Base-by-base conservation (phyloP, 2,797 vertebrate genomes). In the Meda fulgida region DNA sequence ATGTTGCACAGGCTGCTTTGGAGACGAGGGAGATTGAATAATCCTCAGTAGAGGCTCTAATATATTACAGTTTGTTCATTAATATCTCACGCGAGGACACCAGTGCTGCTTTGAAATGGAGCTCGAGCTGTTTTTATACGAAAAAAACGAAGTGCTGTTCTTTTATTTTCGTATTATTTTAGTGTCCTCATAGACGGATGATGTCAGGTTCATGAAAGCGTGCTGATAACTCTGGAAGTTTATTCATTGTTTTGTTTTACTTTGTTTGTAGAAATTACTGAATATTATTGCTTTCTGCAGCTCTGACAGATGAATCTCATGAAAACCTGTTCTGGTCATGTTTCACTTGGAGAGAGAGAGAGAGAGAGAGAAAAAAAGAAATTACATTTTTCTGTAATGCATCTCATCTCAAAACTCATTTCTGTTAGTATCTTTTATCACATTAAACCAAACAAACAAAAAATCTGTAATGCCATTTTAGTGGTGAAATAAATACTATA, bases 111-210 rank as follows among this genome's bases (percentile, higher is more conserved):
- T 77, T 53, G 29, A 67, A 76, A 43, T 77, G 67, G 83, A 31
- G 71, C 69, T 73, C 43, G 43, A 13, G 43, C 43, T 46, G 43
- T 46, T 46, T 80, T 87, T 51, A 55, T 84, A 76, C 67, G 38
- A 16, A 48, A 69, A 34, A 87, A 71, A 31, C 66, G 40, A 72
- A 69, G 65, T 75, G 43, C 81, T 83, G 58, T 43, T 65, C n/a
- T 66, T 83, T 53, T 63, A 77, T 83, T 83, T 82, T 73, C 38
- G 2, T 48, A 21, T 29, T 0, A 38, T 29, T 75, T 78, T 58
- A 10, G 14, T 9, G n/a, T 78, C 38, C 58, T 83, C 75, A 1
- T 46, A 63, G 63, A 21, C 31, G 66, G 55, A 82, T 63, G 19
- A 34, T 21, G 55, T 48, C 26, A 3, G 60, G 8, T 31, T 65